Evolutionary conservation across 2,797 vertebrate genomes (phyloP).

Genomic region (Eleutherodactylus coqui): DNA sequence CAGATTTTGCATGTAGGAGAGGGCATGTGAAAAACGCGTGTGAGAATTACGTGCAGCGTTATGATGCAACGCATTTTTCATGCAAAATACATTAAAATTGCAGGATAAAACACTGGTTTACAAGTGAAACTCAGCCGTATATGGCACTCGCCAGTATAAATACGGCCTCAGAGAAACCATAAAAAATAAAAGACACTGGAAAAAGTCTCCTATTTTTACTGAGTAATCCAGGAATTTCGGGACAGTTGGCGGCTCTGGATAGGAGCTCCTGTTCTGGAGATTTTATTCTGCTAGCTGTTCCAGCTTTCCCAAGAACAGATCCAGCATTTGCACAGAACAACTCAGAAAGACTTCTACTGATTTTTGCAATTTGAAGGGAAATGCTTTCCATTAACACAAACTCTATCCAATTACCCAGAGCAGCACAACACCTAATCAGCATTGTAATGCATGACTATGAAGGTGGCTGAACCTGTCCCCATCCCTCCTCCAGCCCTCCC

Average conservation of each 20-base stretch:
- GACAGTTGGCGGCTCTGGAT: not conserved
- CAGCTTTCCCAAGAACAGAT: not conserved
- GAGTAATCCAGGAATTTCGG: too few species aligned
- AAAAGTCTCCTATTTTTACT: too few species aligned
- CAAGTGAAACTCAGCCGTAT: too few species aligned
- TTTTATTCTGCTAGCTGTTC: not conserved
- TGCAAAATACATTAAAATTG: too few species aligned
- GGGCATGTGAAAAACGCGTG: too few species aligned
- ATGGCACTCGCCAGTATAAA: too few species aligned
- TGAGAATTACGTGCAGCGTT: too few species aligned
- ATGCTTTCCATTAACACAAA: not conserved
- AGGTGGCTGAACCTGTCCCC: not conserved
- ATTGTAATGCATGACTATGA: not conserved
- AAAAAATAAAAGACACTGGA: too few species aligned
- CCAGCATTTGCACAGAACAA: not conserved
- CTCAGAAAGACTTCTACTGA: not conserved
- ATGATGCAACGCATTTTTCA: too few species aligned
- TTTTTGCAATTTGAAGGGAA: not conserved
- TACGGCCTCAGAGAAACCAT: too few species aligned
- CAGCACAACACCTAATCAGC: not conserved
- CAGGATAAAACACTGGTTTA: too few species aligned
- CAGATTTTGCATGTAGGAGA: too few species aligned
- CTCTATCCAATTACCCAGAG: not conserved
- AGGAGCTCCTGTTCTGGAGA: not conserved
- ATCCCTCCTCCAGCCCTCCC: constrained; percentile 59